Conservation (phyloP, 2,888 invertebrate genomes). For the Chouioia cunea region DNA sequence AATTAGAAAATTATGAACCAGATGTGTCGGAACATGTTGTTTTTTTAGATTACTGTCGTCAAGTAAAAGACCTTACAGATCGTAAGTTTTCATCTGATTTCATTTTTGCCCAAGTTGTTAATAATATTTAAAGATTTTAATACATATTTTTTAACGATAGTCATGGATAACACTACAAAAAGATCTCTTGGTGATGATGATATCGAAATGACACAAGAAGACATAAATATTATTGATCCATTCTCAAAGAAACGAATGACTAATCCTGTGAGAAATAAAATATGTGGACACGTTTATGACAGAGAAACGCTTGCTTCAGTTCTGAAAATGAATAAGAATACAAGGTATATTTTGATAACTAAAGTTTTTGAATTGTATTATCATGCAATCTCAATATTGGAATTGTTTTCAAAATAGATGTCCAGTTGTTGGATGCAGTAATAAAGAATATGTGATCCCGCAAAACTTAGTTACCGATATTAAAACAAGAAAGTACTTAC, state of each 20-base stretch:
- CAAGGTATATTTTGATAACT: constrained; percentile 53
- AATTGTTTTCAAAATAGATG: constrained; percentile 55
- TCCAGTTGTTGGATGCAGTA: constrained; percentile 62
- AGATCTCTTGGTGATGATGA: constrained; percentile 52
- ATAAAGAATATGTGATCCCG: constrained; percentile 52
- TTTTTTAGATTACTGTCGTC: constrained; percentile 48
- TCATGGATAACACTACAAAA: constrained; percentile 22
- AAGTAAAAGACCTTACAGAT: constrained; percentile 49
- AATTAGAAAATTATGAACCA: constrained; percentile 44
- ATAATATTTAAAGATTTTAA: background rate
- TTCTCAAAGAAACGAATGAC: constrained; percentile 62
- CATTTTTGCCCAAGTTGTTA: background rate
- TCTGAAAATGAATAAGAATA: constrained; percentile 55
- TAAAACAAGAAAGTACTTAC: constrained; percentile 56
- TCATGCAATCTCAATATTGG: background rate
- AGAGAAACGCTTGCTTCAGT: constrained; percentile 54
- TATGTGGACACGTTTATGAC: constrained; percentile 64
- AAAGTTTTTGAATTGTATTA: background rate
- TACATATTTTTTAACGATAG: constrained; percentile 21
- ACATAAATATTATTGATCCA: constrained; percentile 62
- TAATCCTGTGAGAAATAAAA: constrained; percentile 61
- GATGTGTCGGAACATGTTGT: constrained; percentile 45
- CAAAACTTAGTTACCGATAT: constrained; percentile 55
- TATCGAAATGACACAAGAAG: constrained; percentile 53
- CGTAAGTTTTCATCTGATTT: constrained; percentile 46